Evolutionary conservation across 2,113 vertebrate genomes (phyloP), one percentile per base, ranked within the genome.

Genomic region (Orthonyx spaldingii): DNA sequence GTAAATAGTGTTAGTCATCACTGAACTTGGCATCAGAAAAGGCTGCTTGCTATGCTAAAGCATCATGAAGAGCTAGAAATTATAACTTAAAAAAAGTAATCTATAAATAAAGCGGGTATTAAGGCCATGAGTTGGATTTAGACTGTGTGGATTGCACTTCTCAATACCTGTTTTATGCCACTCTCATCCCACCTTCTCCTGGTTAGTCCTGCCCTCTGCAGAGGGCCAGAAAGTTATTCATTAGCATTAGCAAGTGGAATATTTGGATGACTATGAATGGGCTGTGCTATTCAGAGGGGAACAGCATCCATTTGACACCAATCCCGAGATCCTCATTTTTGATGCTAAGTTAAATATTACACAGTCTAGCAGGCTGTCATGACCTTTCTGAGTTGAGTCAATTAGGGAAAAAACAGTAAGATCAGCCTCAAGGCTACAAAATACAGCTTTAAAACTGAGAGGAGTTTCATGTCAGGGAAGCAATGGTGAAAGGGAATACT

Each of bases 1-100:
- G 96, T 96, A 95, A 97, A 96, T 68, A 96, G 79, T 7, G 74
- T 96, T 97, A 96, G 96, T 96, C 96, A 96, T 84, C 92, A 42
- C 65, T 61, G 71, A 90, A 95, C 88, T 95, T 95, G 93, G 96
- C 96, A 74, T 70, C 76, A 35, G 83, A 37, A 71, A 63, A 76
- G 80, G 24, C 80, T 86, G 80, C 68, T 93, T 89, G 90, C 88
- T 90, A 86, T 76, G 94, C 80, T 84, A 61, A 90, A 69, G 85
- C 72, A 28, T 66, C 1, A 0, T 23, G 22, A 89, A 93, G 84
- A 68, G 88, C 85, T 71, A 57, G 37, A 76, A 94, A 70, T 61
- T 49, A 33, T n/a, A 89, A 90, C 64, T 77, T 59, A 0, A 8
- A 26, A 37, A 69, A 70, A 46, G 39, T 55, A 19, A 21, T 26